Conservation (phyloP, 1,140 invertebrate genomes). For the Meloidogyne hapla region DNA sequence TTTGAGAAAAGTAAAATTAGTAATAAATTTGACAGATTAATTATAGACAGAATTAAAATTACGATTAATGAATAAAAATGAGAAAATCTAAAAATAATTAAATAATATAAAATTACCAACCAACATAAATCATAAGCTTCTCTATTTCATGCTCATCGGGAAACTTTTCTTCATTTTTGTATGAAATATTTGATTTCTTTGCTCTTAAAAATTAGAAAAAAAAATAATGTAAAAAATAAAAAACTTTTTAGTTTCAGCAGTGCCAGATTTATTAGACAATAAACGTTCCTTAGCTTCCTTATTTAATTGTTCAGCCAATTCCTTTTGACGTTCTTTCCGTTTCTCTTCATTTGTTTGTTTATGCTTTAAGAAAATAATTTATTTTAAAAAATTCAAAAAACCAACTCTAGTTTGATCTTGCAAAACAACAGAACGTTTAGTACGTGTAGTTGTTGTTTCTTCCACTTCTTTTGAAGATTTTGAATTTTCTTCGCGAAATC, state of each 20-base stretch:
- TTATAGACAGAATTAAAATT: no score
- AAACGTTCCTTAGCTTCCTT: slow-evolving; percentile 82
- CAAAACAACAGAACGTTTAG: slow-evolving; percentile 86
- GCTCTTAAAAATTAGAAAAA: slow-evolving; percentile 35
- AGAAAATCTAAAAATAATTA: no score
- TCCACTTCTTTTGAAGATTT: slow-evolving; percentile 73
- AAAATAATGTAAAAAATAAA: slow-evolving; percentile 21
- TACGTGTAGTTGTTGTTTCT: slow-evolving; percentile 73
- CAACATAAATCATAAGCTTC: slow-evolving; percentile 90
- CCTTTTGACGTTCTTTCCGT: slow-evolving; percentile 91
- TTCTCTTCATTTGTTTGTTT: slow-evolving; percentile 96
- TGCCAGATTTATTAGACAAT: slow-evolving; percentile 77
- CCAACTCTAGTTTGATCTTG: slow-evolving; percentile 85
- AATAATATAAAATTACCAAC: slow-evolving; percentile 65
- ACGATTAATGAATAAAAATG: no score
- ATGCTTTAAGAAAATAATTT: slow-evolving; percentile 63
- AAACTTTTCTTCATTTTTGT: slow-evolving; percentile 86
- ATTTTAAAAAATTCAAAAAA: not conserved
- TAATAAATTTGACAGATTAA: no score
- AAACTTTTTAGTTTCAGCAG: slow-evolving; percentile 83
- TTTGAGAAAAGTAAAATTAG: no score
- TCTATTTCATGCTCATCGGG: slow-evolving; percentile 92
- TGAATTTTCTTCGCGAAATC: slow-evolving; percentile 82
- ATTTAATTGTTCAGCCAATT: slow-evolving; percentile 84
- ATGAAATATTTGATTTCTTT: slow-evolving; percentile 89